Evolutionary conservation across 1,140 invertebrate species (phyloP).

Genomic region (Onthophagus taurus): DNA sequence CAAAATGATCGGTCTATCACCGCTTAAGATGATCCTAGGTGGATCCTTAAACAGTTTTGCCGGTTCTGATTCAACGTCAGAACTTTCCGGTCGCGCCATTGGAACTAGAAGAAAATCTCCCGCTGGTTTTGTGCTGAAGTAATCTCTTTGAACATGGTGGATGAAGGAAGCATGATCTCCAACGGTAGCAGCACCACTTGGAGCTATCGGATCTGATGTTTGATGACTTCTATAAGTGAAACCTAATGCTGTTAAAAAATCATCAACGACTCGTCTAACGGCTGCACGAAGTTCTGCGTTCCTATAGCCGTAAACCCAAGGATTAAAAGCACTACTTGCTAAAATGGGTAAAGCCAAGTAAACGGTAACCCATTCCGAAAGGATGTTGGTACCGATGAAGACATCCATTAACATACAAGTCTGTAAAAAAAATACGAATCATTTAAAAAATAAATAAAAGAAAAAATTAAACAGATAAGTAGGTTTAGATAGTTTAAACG

Average conservation of each 20-base stretch:
- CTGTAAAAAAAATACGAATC: conserved; percentile 34
- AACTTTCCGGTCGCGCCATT: conserved; percentile 30
- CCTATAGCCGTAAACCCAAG: conserved; percentile 60
- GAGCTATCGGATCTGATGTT: conserved; percentile 24
- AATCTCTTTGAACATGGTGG: conserved; percentile 28
- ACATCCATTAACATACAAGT: conserved; percentile 48
- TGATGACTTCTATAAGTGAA: conserved; percentile 35
- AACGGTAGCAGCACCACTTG: conserved; percentile 30
- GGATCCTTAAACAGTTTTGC: conserved; percentile 22
- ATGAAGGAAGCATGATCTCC: conserved; percentile 32
- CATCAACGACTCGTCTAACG: conserved; percentile 47
- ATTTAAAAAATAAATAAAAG: background rate
- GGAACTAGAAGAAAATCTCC: conserved; percentile 32
- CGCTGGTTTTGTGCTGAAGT: conserved; percentile 22
- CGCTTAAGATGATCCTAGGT: conserved; percentile 20
- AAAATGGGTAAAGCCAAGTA: conserved; percentile 50
- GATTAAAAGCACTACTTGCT: conserved; percentile 51
- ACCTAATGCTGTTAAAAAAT: conserved; percentile 39
- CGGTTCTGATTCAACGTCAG: conserved; percentile 25
- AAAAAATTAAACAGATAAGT: background rate
- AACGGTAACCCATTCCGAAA: conserved; percentile 44
- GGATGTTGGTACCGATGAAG: conserved; percentile 41
- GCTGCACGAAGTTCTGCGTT: conserved; percentile 53
- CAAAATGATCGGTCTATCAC: conserved; percentile 20
- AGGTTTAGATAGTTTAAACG: too few species aligned